A percentile compares a stretch with the other conserved stretches of the same genome.
Conservation (phyloP, 2,888 invertebrate species). For the Brenthis daphne region DNA sequence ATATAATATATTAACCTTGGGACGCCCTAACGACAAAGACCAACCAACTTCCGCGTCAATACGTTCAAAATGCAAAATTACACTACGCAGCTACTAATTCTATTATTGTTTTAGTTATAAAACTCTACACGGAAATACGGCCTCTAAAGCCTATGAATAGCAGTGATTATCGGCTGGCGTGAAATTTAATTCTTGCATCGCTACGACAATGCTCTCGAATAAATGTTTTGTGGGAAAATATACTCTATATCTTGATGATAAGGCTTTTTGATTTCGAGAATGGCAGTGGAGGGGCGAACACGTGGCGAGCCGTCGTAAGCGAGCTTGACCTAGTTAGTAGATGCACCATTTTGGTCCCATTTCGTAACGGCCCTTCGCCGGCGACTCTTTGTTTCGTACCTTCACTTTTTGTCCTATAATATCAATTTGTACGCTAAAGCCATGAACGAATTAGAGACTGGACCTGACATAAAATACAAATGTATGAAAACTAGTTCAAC, state of each 20-base stretch:
- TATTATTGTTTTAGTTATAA: slow-evolving; percentile 51
- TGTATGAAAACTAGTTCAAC: no score
- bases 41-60: slow-evolving; percentile 42
- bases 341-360: slow-evolving; percentile 76
- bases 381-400: slow-evolving; percentile 48
- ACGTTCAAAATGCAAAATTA: slow-evolving; percentile 53
- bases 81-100: slow-evolving; percentile 45
- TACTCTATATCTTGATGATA: slow-evolving; percentile 47
- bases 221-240: slow-evolving; percentile 45
- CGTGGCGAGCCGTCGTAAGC: slow-evolving; percentile 69
- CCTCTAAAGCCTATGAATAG: slow-evolving; percentile 42
- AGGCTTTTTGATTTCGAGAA: slow-evolving; percentile 42
- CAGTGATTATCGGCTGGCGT: slow-evolving; percentile 48
- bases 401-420: slow-evolving; percentile 38
- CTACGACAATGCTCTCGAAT: slow-evolving; percentile 58
- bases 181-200: slow-evolving; percentile 53
- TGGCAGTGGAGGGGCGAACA: slow-evolving; percentile 54
- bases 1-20: slow-evolving; percentile 8
- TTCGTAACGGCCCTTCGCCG: slow-evolving; percentile 64
- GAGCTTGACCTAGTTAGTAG: slow-evolving; percentile 78
- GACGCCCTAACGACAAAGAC: slow-evolving; percentile 39
- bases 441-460: no score
- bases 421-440: neutral
- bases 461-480: no score
- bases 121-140: slow-evolving; percentile 29